Evolutionary conservation across 2,797 vertebrate genomes (phyloP).

Genomic region (Ispidina picta): DNA sequence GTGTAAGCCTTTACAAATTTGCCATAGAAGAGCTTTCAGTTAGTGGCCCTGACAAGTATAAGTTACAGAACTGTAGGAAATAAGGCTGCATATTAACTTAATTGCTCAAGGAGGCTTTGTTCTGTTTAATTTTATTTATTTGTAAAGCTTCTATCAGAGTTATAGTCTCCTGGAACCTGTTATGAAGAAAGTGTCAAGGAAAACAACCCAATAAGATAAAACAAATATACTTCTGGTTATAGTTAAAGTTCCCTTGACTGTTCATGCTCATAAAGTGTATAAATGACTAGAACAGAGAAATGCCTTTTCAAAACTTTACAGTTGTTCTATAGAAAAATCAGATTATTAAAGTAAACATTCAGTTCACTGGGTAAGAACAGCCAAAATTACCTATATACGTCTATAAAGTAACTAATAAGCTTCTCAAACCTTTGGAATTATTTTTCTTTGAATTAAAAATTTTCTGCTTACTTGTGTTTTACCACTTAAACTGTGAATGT

Average conservation of each 20-base stretch:
- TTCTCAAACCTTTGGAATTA: not conserved
- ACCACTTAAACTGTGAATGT: not conserved
- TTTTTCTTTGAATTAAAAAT: not conserved
- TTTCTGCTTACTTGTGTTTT: not conserved
- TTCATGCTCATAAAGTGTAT: not conserved
- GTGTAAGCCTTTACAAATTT: not conserved
- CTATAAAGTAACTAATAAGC: not conserved
- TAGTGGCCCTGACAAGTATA: not conserved
- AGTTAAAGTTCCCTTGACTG: not conserved
- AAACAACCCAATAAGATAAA: not conserved
- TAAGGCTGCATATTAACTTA: not conserved
- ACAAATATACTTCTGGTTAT: not conserved
- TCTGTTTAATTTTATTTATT: not conserved
- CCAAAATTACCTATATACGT: not conserved
- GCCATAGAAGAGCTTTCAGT: not conserved
- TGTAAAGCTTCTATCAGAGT: not conserved
- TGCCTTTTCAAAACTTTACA: not conserved
- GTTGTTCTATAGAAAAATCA: not conserved
- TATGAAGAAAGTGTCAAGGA: not conserved
- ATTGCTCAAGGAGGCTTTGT: not conserved
- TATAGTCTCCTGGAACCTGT: not conserved
- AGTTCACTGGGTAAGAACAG: not conserved
- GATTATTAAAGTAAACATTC: not conserved
- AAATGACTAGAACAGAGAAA: not conserved
- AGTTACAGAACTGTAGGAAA: not conserved